Evolutionary conservation across 2,888 invertebrate genomes (phyloP), one percentile per base, ranked within the genome.

Genomic region (Idaea aversata): DNA sequence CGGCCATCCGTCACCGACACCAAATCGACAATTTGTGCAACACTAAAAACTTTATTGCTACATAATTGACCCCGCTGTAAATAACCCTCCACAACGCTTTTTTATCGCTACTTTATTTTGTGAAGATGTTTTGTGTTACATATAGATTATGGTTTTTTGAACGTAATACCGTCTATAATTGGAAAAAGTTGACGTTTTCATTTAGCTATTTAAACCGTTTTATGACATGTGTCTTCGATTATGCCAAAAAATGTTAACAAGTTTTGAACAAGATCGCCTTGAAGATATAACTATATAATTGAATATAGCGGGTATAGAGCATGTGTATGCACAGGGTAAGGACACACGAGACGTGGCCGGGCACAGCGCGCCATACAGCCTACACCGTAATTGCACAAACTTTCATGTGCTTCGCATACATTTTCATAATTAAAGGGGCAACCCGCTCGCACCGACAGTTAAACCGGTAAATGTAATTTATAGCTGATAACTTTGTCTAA

Each of bases 351-450:
- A 83, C 86, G 85, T 78, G 86, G 88, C 80, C 74, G 82, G 83
- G 84, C 84, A 81, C 85, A 82, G 86, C 84, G 72, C 57, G 76
- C 72, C 82, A 80, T 76, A 74, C 76, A 80, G 84, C 81, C 86
- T 79, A 80, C 80, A 83, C 82, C 86, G 87, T 91, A 91, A 91
- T 91, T 91, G 90, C 91, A 88, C 85, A 88, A 91, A 92, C 90
- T 91, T 92, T 90, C 91, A 88, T 91, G 90, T 89, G 90, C 91
- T 89, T 83, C 84, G 91, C 92, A 91, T 92, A 92, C 88, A 91
- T 92, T 91, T 91, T 91, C 90, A 91, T 92, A 91, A 91, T 91
- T 90, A 91, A 89, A 90, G 88, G 86, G 87, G 84, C 86, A 87
- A 87, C 87, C 88, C 83, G 81, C 87, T 88, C 83, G 81, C 87